Percentiles rank a stretch among this genome's conserved stretches.
phyloP scores from a whole-genome alignment of 2,797 vertebrate genomes.

The Ateles fusciceps region DNA sequence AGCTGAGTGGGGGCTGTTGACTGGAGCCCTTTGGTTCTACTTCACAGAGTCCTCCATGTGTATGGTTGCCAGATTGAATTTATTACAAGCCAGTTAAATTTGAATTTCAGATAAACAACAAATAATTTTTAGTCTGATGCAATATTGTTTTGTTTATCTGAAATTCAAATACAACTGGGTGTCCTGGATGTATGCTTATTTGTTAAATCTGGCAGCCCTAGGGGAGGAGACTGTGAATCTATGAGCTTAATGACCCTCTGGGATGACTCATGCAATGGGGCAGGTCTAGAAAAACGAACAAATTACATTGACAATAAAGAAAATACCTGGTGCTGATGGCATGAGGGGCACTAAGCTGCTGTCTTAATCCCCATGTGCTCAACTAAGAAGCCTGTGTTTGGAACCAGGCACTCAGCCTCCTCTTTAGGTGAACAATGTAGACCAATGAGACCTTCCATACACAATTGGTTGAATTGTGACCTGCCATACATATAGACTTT shows the following conservation, averaged over 20 bases:
- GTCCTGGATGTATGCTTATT: background rate
- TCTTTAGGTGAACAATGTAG: background rate
- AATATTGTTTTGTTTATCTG: background rate
- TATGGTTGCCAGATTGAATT: background rate
- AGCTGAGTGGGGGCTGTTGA: background rate
- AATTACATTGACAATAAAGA: background rate
- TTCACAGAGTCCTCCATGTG: background rate
- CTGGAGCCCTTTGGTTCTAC: background rate
- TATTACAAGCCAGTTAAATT: background rate
- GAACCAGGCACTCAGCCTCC: background rate
- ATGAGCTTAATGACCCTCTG: background rate
- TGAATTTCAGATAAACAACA: background rate
- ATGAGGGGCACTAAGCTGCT: background rate
- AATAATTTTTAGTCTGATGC: background rate
- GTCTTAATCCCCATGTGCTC: background rate
- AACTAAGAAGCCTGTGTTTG: background rate
- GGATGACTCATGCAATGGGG: background rate
- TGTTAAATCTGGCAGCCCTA: background rate
- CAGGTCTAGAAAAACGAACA: background rate
- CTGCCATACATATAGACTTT: background rate
- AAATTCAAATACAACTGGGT: background rate
- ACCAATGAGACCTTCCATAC: background rate
- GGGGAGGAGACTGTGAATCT: background rate
- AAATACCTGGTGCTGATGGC: background rate
- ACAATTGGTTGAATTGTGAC: background rate